Conservation (phyloP, 2,113 vertebrate genomes). For the Nycticorax nycticorax region DNA sequence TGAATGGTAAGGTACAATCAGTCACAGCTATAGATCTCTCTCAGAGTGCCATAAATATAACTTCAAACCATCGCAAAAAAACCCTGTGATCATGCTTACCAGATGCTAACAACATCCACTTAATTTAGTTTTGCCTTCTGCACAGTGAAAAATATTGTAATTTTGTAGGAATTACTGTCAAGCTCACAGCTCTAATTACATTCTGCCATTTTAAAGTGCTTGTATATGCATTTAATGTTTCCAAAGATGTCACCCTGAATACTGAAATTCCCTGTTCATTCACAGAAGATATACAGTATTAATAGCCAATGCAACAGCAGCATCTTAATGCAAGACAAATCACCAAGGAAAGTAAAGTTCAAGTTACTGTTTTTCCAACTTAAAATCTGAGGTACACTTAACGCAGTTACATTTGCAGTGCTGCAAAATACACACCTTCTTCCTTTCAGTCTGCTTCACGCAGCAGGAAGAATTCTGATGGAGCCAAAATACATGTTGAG, state of each 20-base stretch:
- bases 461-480: neutral
- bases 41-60: neutral
- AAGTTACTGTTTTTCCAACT: neutral
- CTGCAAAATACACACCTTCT: neutral
- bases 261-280: neutral
- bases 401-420: neutral
- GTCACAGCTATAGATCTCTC: neutral
- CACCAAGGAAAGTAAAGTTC: neutral
- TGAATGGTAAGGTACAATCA: neutral
- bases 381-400: neutral
- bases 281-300: neutral
- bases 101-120: conserved; percentile 20
- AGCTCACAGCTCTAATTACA: conserved; percentile 25
- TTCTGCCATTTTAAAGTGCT: conserved; percentile 9
- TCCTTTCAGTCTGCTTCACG: neutral
- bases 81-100: neutral
- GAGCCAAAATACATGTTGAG: neutral
- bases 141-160: conserved; percentile 24
- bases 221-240: conserved; percentile 2
- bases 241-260: neutral
- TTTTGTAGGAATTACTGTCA: conserved; percentile 48
- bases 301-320: neutral
- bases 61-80: neutral
- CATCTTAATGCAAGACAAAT: neutral
- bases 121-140: conserved; percentile 21